Conservation (phyloP, 2,888 invertebrate genomes). For the Cylloceria caligata region DNA sequence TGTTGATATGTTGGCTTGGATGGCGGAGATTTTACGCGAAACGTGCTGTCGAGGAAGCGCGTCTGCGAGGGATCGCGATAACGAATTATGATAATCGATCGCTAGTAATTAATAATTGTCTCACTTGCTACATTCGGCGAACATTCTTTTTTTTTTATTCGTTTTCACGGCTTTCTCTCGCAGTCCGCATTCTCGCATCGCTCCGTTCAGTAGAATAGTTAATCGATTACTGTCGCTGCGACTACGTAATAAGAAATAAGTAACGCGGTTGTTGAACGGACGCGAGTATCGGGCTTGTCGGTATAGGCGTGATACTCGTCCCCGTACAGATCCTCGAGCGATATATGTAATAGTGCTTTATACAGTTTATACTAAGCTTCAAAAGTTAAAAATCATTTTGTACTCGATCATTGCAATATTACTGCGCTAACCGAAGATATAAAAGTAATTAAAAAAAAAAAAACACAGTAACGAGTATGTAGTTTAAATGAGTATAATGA, state of each 20-base stretch:
- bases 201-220: conserved; percentile 54
- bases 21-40: conserved; percentile 66
- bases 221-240: conserved; percentile 67
- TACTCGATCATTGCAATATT: conserved; percentile 83
- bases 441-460: conserved; percentile 68
- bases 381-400: conserved; percentile 79
- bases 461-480: conserved; percentile 76
- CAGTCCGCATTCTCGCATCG: conserved; percentile 29
- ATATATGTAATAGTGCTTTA: conserved; percentile 81
- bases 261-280: conserved; percentile 64
- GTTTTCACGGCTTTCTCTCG: conserved; percentile 20
- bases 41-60: conserved; percentile 44
- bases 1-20: conserved; percentile 70
- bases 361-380: conserved; percentile 84
- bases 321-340: conserved; percentile 58
- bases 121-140: conserved; percentile 6
- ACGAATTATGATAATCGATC: conserved; percentile 53
- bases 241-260: conserved; percentile 60
- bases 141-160: not conserved
- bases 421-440: conserved; percentile 79
- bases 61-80: conserved; percentile 60
- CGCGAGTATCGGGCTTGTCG: conserved; percentile 51
- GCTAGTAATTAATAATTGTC: conserved; percentile 18
- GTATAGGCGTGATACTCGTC: conserved; percentile 53
- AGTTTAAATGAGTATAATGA: conserved; percentile 80